Base-by-base conservation (phyloP, 2,888 invertebrate genomes). In the Brassicogethes aeneus region DNA sequence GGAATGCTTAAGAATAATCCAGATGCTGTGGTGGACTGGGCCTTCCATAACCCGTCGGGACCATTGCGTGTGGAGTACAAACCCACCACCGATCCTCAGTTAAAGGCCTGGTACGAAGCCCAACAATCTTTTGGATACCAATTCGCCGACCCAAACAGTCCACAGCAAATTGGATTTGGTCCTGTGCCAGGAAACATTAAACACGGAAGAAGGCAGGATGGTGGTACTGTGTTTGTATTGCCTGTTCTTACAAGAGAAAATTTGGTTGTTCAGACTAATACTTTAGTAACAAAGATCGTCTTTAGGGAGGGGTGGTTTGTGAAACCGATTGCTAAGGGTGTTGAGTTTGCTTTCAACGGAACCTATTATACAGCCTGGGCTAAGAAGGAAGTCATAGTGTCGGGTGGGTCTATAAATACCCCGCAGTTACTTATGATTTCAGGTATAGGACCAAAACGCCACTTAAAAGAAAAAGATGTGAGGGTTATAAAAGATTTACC, bases 361-460 rank as follows among this genome's bases (percentile, higher is more conserved):
- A 42, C 45, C 7, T 54, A 44, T 2, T 50, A 54, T n/a, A 39
- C 15, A 2, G 76, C 77, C 0, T 66, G 61, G 38, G 85, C 82
- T 0, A 73, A 73, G 2, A 85, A 81, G 59, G 89, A 89, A 68
- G 81, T 94, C 0, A 83, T 93, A 38, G 57, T 93, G n/a, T 82
- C 85, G 7, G 87, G 86, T 2, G 93, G 93, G 0, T 77, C 90
- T 2, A 82, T 94, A 50, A 87, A 86, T 54, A 84, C 89, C 1
- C 89, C 93, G 0, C 92, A 93, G 63, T 62, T 94, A 2, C 72
- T 94, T 3, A 86, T 92, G 85, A 64, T 93, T 5, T 89, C 90
- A 3, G 42, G 42, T 12, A 23, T 42, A 5, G 42, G 42, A 1
- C 39, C 42, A 14, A 39, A 35, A 8, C 10, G 32, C 2, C 39